Evolutionary conservation across 2,797 vertebrate species (phyloP), one percentile per base, ranked within the genome.

Genomic region (Pipistrellus nathusii): DNA sequence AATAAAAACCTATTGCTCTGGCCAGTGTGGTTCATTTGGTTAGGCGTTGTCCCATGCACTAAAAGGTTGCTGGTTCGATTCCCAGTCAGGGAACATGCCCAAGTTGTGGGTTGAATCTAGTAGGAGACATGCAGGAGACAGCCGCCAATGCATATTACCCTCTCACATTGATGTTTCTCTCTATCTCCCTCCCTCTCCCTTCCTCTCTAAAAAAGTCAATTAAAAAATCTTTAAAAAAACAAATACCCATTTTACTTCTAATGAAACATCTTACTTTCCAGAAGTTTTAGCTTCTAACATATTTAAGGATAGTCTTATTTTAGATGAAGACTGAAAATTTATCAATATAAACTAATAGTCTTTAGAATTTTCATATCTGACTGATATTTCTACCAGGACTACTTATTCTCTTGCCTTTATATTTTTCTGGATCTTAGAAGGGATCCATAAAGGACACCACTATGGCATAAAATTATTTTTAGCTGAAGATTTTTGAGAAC

Each of bases 271-370:
- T 93, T 48, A 64, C 66, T 83, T 88, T 66, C 71, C 71, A 59
- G 12, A 90, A 93, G 25, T 68, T 77, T 83, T 86, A 92, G 64
- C 30, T 86, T 83, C 48, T 78, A 59, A 68, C 51, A 90, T 12
- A 55, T 88, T 68, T 59, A 62, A 85, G 27, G 15, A 59, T 72
- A 72, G 15, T 73, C 85, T 89, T 81, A 68, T 14, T 83, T 83
- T 71, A 30, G 23, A 57, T 53, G 17, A 89, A 86, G 71, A 88
- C 30, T 84, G 51, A 71, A 85, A 78, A 23, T 35, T 72, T 25
- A 66, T 55, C 44, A 48, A 0, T 76, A n/a, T 62, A 46, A 80
- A 69, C 3, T 55, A 5, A 59, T 46, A 20, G 23, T 72, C 25
- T 75, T 86, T 77, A 80, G 57, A 7, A 76, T 69, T 72, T 78